Base-by-base conservation (phyloP, 2,113 vertebrate genomes). In the Periophthalmus modestus region DNA sequence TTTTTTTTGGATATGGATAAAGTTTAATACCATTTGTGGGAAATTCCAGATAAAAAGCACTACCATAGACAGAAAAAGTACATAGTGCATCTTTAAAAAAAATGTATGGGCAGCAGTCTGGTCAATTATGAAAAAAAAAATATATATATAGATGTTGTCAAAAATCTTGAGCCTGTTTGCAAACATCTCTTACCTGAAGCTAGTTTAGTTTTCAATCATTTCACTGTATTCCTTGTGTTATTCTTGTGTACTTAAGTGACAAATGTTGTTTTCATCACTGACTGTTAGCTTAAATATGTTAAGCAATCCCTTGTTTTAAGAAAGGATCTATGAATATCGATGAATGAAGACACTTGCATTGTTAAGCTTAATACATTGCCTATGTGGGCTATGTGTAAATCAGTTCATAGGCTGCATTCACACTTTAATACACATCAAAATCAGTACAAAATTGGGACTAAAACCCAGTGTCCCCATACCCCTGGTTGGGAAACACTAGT, bases 131-230 rank as follows among this genome's bases (percentile, higher is more conserved):
- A 5, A 5, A 5, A 4, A 2, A 70, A 76, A 65, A 13, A n/a
- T n/a, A n/a, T 7, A 7, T n/a, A n/a, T n/a, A 2, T 55, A 10
- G 52, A 55, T 55, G 52, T 14, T 28, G 57, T 28, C 3, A 7
- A 28, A 59, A 15, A 14, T 59, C 12, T 11, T 62, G 28, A 58
- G 34, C 34, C 68, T 55, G 5, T 69, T 39, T 62, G 5, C 48
- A 65, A 39, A 39, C 58, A 28, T 48, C 16, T 34, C n/a, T 57
- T 78, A 23, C 77, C 28, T 21, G 10, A 55, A 12, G 21, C 11
- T 62, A 52, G 57, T 59, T 14, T 71, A 73, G 82, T 81, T 77
- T 81, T 79, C 80, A 82, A 68, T 81, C 73, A 54, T 72, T 55
- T 0, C 63, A 68, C 28, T 74, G 77, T 67, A 80, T 58, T 62